Conservation (phyloP, 2,888 invertebrate species). For the Nomada fucata region DNA sequence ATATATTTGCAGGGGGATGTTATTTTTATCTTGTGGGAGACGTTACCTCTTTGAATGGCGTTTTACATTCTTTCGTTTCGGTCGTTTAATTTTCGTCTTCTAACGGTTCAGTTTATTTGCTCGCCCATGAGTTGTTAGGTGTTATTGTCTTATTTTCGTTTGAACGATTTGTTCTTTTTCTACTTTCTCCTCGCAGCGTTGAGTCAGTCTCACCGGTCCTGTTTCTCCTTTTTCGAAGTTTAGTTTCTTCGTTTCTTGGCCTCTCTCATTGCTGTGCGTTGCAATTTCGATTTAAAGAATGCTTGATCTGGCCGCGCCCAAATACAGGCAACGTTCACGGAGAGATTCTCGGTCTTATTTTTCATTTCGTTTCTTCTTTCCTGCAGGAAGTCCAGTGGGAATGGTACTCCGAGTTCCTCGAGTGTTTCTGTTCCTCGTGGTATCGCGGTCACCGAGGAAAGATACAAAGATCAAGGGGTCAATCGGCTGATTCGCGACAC, state of each 20-base stretch:
- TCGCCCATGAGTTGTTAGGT: too few species aligned
- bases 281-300: background rate
- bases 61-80: background rate
- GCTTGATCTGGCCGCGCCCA: constrained; percentile 2
- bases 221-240: background rate
- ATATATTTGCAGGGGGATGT: background rate
- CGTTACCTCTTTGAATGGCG: background rate
- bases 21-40: background rate
- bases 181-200: constrained; percentile 16
- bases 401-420: constrained; percentile 4
- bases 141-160: background rate
- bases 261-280: background rate
- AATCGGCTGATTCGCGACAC: constrained; percentile 30
- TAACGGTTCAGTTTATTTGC: too few species aligned
- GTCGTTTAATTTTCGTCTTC: background rate
- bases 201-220: background rate
- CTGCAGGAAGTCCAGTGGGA: constrained; percentile 1
- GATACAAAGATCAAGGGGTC: constrained; percentile 13
- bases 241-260: background rate
- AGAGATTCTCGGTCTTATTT: background rate
- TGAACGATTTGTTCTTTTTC: constrained; percentile 4
- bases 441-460: constrained; percentile 17
- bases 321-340: background rate
- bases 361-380: background rate
- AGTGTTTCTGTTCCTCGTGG: constrained; percentile 6